A percentile compares a stretch with the other conserved stretches of the same genome.
Evolutionary conservation across 2,797 vertebrate genomes (phyloP).

Genomic region (Galago senegalensis): DNA sequence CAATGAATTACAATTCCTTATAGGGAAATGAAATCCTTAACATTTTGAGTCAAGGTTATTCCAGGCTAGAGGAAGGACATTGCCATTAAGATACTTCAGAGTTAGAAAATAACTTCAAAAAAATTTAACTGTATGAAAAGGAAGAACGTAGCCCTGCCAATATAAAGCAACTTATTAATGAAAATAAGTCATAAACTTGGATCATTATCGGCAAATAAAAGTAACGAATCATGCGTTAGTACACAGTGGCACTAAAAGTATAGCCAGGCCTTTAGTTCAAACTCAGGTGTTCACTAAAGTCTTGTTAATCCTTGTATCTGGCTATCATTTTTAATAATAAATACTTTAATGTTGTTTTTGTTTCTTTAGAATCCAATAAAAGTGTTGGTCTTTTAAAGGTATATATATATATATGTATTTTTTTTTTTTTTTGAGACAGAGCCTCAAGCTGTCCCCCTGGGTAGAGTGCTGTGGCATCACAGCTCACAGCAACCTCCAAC

Average conservation of each 20-base stretch:
- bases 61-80: slow-evolving; percentile 62
- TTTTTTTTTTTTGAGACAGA: no score
- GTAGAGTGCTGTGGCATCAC: no score
- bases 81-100: slow-evolving; percentile 50
- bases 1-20: slow-evolving; percentile 62
- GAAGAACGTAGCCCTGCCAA: background rate
- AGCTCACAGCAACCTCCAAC: no score
- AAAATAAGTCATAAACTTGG: slow-evolving; percentile 23
- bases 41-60: slow-evolving; percentile 72
- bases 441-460: no score
- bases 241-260: background rate
- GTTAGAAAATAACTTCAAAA: slow-evolving; percentile 65
- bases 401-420: background rate
- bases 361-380: background rate
- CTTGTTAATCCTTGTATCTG: background rate
- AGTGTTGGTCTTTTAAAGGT: background rate
- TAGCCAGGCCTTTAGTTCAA: background rate
- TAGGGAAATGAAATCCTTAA: slow-evolving; percentile 73
- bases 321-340: background rate
- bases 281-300: background rate
- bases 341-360: background rate
- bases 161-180: slow-evolving; percentile 21
- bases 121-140: slow-evolving; percentile 51
- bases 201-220: background rate
- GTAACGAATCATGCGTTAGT: background rate